Evolutionary conservation across 2,888 invertebrate species (phyloP).

Genomic region (Belgica antarctica): DNA sequence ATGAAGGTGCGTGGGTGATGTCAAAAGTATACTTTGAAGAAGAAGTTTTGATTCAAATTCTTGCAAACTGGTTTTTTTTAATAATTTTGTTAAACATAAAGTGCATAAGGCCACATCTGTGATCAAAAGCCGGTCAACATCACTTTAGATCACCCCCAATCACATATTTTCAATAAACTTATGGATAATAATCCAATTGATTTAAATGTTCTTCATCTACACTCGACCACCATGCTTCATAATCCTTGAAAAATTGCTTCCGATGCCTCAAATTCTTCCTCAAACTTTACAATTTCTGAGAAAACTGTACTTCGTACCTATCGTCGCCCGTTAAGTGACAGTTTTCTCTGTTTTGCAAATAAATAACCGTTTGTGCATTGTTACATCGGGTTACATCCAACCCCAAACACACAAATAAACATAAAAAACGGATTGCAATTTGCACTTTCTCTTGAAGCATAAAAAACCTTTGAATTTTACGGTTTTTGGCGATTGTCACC

Average conservation of each 20-base stretch:
- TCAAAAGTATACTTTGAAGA: no score
- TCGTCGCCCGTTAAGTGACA: no score
- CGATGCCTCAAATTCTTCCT: neutral
- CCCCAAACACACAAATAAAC: conserved; percentile 18
- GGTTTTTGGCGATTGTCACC: conserved; percentile 23
- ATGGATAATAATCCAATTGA: no score
- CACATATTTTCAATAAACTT: no score
- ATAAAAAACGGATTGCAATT: conserved; percentile 1
- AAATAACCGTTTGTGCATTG: neutral
- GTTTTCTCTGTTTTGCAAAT: conserved; percentile 1
- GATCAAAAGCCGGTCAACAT: no score
- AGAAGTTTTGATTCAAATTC: no score
- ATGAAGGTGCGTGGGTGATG: no score
- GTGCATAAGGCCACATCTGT: no score
- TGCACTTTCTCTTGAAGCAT: conserved; percentile 1
- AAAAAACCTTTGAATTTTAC: conserved; percentile 24
- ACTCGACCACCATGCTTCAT: neutral
- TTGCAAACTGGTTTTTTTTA: no score
- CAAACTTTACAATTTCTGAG: conserved; percentile 22
- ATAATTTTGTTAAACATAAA: no score
- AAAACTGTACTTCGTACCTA: conserved; percentile 20
- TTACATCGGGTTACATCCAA: conserved; percentile 11
- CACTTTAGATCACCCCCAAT: no score
- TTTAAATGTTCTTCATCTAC: neutral
- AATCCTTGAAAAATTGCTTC: conserved; percentile 38